Conservation (phyloP, 1,140 invertebrate species). For the Tetramorium alpestre region DNA sequence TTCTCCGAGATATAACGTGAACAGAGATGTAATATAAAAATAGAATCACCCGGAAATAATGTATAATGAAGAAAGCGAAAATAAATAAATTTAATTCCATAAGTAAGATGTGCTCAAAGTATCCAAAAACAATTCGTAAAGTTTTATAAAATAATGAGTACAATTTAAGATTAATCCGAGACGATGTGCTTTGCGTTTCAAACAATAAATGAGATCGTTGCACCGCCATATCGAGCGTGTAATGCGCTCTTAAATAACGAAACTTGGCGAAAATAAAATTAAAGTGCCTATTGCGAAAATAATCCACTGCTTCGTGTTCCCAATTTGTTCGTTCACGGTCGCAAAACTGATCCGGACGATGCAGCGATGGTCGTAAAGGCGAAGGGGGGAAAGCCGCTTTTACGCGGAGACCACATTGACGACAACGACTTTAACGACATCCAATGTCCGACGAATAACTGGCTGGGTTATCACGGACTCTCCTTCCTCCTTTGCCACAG, state of each 20-base stretch:
- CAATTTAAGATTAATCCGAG: not conserved
- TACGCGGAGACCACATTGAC: slow-evolving; percentile 28
- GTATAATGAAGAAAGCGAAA: not conserved
- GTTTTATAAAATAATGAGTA: not conserved
- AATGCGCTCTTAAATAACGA: not conserved
- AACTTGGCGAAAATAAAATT: not conserved
- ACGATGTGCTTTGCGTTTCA: not conserved
- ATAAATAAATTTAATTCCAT: not conserved
- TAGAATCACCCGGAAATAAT: not conserved
- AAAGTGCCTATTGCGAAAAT: slow-evolving; percentile 30
- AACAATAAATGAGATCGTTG: not conserved
- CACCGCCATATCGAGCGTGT: not conserved
- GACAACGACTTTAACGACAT: slow-evolving; percentile 31
- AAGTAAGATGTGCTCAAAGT: not conserved
- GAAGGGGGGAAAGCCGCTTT: slow-evolving; percentile 27
- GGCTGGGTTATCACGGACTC: slow-evolving; percentile 5
- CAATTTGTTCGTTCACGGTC: slow-evolving; percentile 34
- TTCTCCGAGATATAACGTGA: not conserved
- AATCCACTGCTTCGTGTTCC: slow-evolving; percentile 6
- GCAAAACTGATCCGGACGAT: slow-evolving; percentile 15
- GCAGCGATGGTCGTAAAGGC: slow-evolving; percentile 18
- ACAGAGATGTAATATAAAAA: not conserved
- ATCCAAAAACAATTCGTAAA: not conserved
- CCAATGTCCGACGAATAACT: slow-evolving; percentile 26
- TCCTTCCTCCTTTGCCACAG: not conserved